Base-by-base conservation (phyloP, 2,797 vertebrate species). In the Esox lucius region DNA sequence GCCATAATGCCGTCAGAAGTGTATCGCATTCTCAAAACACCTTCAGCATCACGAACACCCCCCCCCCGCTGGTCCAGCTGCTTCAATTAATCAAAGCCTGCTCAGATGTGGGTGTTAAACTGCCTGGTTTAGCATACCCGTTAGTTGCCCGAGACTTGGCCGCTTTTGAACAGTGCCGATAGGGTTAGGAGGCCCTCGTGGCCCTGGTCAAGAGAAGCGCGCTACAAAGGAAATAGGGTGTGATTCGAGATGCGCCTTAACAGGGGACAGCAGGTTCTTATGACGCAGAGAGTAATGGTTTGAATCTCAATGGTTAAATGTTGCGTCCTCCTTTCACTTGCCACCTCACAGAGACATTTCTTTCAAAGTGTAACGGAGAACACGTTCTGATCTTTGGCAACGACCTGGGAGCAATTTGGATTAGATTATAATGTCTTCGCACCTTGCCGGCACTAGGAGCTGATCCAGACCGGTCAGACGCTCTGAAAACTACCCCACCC, bases 1-100 rank as follows among this genome's bases (percentile, higher is more conserved):
- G 75, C 78, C 77, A 86, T 84, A 90, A 90, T 79, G 62, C 73
- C 78, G 84, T 89, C 90, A 89, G 81, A 83, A 81, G 78, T 73
- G 61, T 46, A 64, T 26, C 75, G 70, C 59, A 79, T 80, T 86
- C 80, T 78, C 81, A 61, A 46, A 78, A 81, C 70, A 76, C 68
- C 77, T 84, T 84, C 28, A 1, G 28, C 28, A 3, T 31, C 3
- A 31, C 28, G 28, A 83, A 78, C 87, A 75, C 77, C 81, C 49
- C 19, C 26, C 5, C 1, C 77, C n/a, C n/a, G n/a, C n/a, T n/a
- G n/a, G 82, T 76, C 79, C 80, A 86, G 78, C 74, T 86, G 78
- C 86, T 87, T 81, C 62, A 13, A 67, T 82, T 56, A 70, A 71
- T 31, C 0, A 31, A 67, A 26, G 48, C 33, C 74, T 70, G 59